Percentiles rank a stretch among this genome's conserved stretches.
Conservation (phyloP, 2,797 vertebrate genomes). For the Pterois miles region DNA sequence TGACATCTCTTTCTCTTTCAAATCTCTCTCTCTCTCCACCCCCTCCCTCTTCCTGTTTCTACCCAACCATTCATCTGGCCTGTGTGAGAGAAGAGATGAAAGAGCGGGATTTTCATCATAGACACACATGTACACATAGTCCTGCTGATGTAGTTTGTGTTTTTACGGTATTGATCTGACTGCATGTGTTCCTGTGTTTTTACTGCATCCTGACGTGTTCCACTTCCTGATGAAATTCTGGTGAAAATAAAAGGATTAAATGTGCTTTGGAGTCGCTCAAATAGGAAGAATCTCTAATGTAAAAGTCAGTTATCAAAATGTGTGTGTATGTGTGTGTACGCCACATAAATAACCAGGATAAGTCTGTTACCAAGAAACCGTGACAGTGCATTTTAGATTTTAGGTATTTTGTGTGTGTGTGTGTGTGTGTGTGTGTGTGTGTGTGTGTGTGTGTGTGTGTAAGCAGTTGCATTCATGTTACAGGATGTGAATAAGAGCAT, state of each 20-base stretch:
- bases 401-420: not conserved
- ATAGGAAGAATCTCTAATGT: not conserved
- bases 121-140: conserved; percentile 1
- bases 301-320: not conserved
- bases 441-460: not conserved
- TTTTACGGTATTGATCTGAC: not conserved
- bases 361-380: conserved; percentile 26
- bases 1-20: conserved; percentile 46
- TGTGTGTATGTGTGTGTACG: not conserved
- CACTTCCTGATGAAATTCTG: conserved; percentile 2
- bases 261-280: not conserved
- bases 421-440: not conserved
- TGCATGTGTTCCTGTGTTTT: not conserved
- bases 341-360: conserved; percentile 30
- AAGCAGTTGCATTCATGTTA: conserved; percentile 12
- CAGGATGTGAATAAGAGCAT: not conserved
- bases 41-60: not conserved
- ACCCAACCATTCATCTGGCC: conserved; percentile 53
- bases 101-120: conserved; percentile 45
- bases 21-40: conserved; percentile 7
- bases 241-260: not conserved
- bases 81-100: conserved; percentile 48
- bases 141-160: not conserved
- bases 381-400: conserved; percentile 26
- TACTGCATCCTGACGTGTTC: not conserved